A percentile compares a stretch with the other conserved stretches of the same genome.
These are phyloP conservation scores for Ormyrus pomaceus DNA, from an alignment of 2,888 invertebrate genomes.

Conservation along the genomic window DNA sequence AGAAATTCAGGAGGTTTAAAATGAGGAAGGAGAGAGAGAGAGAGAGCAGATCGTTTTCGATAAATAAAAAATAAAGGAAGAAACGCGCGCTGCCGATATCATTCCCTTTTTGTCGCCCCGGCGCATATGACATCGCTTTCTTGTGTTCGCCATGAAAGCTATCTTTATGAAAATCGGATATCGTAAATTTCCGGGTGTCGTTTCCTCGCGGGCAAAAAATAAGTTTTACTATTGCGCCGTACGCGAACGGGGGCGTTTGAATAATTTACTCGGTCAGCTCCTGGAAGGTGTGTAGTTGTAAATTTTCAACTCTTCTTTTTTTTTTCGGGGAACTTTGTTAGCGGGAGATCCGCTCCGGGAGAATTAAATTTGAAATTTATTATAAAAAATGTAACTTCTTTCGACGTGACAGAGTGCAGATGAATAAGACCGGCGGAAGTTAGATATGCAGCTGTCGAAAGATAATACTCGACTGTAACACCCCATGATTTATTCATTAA, in stretches of 20 bases:
- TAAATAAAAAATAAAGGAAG: background rate
- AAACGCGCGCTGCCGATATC: background rate
- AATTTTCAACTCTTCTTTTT: background rate
- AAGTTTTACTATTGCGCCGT: background rate
- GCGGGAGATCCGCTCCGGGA: background rate
- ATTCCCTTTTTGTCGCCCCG: background rate
- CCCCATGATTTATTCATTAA: background rate
- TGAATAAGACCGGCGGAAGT: slow-evolving; percentile 6
- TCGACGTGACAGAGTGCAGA: too few relatives aligned
- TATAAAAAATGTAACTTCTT: too few relatives aligned
- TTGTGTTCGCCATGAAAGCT: background rate
- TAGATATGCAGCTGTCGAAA: background rate
- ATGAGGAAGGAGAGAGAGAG: background rate
- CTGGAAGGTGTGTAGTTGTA: background rate
- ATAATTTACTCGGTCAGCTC: background rate
- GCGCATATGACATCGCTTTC: too few relatives aligned
- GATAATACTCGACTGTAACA: background rate
- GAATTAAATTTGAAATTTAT: too few relatives aligned
- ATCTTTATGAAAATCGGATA: slow-evolving; percentile 37
- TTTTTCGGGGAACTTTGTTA: too few relatives aligned
- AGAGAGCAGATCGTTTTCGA: background rate
- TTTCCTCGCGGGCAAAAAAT: background rate
- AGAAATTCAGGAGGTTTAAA: background rate
- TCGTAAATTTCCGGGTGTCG: slow-evolving; percentile 29
- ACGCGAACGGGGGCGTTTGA: background rate